Base-by-base conservation (phyloP, 2,797 vertebrate genomes). In the Dallia pectoralis region DNA sequence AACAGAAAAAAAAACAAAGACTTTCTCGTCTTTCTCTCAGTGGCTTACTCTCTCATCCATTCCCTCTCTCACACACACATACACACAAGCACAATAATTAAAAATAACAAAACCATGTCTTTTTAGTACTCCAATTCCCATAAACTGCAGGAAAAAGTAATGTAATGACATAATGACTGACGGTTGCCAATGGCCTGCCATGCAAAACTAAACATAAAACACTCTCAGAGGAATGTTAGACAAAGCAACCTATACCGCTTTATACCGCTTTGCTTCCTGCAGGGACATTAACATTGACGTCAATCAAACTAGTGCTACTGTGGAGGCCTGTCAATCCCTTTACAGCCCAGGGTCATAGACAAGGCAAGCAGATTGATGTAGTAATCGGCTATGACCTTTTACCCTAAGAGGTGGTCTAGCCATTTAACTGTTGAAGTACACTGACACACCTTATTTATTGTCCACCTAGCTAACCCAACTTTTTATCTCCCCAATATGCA, bases 291-390 rank as follows among this genome's bases (percentile, higher is more conserved):
- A 76, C 75, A 62, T 72, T n/a, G 32, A 73, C 15, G 81, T 83
- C 80, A 86, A 74, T 87, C 82, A 84, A 74, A 82, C 48, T 40
- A 77, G 69, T 36, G 61, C 70, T 77, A 68, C 75, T 74, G 65
- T 71, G n/a, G 66, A 71, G 51, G 40, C 5, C 36, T 76, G 33
- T 72, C 72, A 78, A 22, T 70, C 29, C 19, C 44, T 68, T 67
- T 16, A 29, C 48, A 18, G 27, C 69, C 12, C 53, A 40, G 8
- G 51, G 51, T 22, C 19, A 19, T 6, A 22, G 51, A 36, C 32
- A 61, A 12, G 51, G n/a, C 22, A 16, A 25, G 29, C 27, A 76
- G 69, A 75, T 62, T 74, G 70, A 73, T 64, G 25, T 70, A 56
- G 74, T 72, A 77, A 77, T 76, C 44, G 70, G 68, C 11, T 79